Evolutionary conservation across 2,797 vertebrate species (phyloP).

Genomic region (Danionella dracula): DNA sequence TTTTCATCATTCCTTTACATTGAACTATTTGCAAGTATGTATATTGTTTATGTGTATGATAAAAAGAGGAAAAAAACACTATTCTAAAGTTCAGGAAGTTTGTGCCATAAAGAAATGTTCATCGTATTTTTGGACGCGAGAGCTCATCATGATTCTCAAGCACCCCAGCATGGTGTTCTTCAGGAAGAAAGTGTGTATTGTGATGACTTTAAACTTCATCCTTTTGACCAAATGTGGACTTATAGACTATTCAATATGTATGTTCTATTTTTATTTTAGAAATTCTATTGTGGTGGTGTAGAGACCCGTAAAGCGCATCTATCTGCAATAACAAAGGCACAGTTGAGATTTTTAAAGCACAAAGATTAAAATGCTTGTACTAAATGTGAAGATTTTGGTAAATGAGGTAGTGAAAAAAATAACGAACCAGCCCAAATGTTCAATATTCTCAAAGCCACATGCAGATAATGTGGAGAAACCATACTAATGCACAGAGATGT

Average conservation of each 20-base stretch:
- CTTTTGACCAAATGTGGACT: slow-evolving; percentile 24
- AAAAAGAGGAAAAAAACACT: slow-evolving; percentile 10
- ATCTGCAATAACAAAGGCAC: slow-evolving; percentile 49
- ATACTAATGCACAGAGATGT: slow-evolving; percentile 22
- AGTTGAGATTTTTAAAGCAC: background rate
- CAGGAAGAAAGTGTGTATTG: slow-evolving; percentile 22
- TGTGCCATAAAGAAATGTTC: slow-evolving; percentile 45
- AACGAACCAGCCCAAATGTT: slow-evolving; percentile 44
- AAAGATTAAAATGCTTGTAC: slow-evolving; percentile 40
- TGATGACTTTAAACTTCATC: slow-evolving; percentile 23
- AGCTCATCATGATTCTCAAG: no score
- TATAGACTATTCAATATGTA: slow-evolving; percentile 35
- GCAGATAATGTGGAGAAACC: slow-evolving; percentile 31
- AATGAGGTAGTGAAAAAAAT: background rate
- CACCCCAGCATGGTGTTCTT: background rate
- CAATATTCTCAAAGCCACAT: slow-evolving; percentile 19
- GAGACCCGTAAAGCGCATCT: slow-evolving; percentile 7
- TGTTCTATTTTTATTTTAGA: slow-evolving; percentile 27
- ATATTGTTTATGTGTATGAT: slow-evolving; percentile 32
- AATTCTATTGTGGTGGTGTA: slow-evolving; percentile 28
- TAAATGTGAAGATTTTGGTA: slow-evolving; percentile 23
- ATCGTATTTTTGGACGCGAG: slow-evolving; percentile 2
- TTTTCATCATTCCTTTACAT: slow-evolving; percentile 31
- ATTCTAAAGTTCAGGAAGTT: slow-evolving; percentile 36
- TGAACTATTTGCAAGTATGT: slow-evolving; percentile 30